Evolutionary conservation across 2,888 invertebrate genomes (phyloP).

Genomic region (Temnothorax unifasciatus): DNA sequence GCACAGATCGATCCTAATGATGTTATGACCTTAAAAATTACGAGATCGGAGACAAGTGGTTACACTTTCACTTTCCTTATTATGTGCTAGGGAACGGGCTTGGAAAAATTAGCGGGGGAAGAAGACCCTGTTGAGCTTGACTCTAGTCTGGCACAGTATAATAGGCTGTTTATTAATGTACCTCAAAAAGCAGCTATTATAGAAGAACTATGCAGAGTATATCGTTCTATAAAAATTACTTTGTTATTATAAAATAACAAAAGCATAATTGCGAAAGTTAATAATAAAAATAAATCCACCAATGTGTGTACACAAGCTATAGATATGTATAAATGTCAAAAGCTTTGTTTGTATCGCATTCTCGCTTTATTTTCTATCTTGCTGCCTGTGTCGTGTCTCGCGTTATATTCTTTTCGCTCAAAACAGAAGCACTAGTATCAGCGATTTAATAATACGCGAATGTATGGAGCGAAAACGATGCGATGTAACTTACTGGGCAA

Average conservation of each 20-base stretch:
- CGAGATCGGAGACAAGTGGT: constrained; percentile 6
- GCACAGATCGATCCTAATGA: constrained; percentile 59
- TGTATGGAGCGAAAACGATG: neutral
- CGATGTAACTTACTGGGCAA: constrained; percentile 15
- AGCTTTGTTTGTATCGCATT: neutral
- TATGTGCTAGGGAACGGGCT: too few species aligned
- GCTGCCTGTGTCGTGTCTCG: too few species aligned
- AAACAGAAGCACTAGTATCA: neutral
- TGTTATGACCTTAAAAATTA: constrained; percentile 35
- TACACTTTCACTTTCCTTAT: neutral
- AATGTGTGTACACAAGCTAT: neutral
- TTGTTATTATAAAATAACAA: neutral
- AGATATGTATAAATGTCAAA: neutral
- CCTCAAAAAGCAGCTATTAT: neutral
- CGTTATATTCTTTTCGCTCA: neutral
- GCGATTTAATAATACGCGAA: constrained; percentile 23
- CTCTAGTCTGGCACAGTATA: too few species aligned
- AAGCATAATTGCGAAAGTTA: neutral
- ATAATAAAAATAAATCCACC: neutral
- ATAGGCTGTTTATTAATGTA: neutral
- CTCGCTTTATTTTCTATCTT: neutral
- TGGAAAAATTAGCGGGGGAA: too few species aligned
- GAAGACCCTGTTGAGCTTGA: too few species aligned
- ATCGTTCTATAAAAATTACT: neutral
- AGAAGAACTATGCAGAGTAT: neutral